Evolutionary conservation across 2,888 invertebrate genomes (phyloP), one percentile per base, ranked within the genome.

Genomic region (Aporophyla lueneburgensis): DNA sequence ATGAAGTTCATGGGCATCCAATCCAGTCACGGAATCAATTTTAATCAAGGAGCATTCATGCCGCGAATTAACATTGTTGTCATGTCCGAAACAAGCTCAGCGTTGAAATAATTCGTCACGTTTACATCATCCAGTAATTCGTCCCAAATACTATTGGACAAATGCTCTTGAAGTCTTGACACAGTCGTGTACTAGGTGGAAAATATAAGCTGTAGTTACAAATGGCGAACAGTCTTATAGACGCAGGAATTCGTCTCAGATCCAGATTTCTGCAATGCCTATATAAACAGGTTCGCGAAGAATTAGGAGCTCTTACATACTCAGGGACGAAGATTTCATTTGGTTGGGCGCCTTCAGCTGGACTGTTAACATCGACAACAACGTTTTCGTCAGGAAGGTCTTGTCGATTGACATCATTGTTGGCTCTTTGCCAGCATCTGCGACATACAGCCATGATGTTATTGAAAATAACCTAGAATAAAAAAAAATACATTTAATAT

Each of bases 341-440:
- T 33, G 59, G 59, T 27, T 59, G 59, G 19, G 19, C 27, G 59
- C 19, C 59, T 59, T 59, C 59, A n/a, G n/a, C n/a, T 59, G 59
- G 19, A 59, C 9, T 59, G 27, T 59, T 27, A 19, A 27, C 16
- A 58, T 27, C n/a, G n/a, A n/a, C n/a, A n/a, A n/a, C n/a, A n/a
- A n/a, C n/a, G n/a, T n/a, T n/a, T n/a, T n/a, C n/a, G n/a, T n/a
- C n/a, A n/a, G n/a, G n/a, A n/a, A n/a, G n/a, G n/a, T n/a, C n/a
- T n/a, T n/a, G n/a, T n/a, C n/a, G n/a, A n/a, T n/a, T 53, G 21
- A 21, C 21, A 10, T 21, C 53, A 53, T 53, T 53, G 53, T 53
- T 53, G 21, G 21, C 21, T 21, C 53, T 53, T 53, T 53, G 53
- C 53, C 21, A 21, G 53, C 53, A 53, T 53, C 53, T 10, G 21